phyloP scores from a whole-genome alignment of 2,113 vertebrate genomes.

The Okapia johnstoni region DNA sequence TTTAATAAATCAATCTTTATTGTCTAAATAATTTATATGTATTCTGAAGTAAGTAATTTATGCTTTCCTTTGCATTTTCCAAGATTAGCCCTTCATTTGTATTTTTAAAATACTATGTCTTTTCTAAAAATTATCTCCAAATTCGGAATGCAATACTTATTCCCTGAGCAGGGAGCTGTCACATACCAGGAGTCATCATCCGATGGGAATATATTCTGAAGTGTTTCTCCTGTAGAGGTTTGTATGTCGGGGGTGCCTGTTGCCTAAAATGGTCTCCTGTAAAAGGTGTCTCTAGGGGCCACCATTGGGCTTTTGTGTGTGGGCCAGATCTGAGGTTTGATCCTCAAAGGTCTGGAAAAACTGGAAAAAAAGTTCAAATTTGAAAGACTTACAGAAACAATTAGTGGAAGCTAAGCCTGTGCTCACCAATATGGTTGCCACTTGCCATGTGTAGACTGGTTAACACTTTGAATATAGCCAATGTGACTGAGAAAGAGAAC shows the following conservation, averaged over 20 bases:
- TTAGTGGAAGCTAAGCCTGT: not conserved
- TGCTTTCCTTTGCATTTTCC: not conserved
- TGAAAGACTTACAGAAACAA: not conserved
- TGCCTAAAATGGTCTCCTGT: not conserved
- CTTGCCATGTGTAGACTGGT: not conserved
- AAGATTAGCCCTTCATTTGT: not conserved
- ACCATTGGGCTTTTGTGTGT: not conserved
- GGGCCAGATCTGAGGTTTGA: not conserved
- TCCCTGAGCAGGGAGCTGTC: not conserved
- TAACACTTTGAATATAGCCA: not conserved
- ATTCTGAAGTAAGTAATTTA: not conserved
- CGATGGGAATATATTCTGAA: not conserved
- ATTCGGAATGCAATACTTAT: not conserved
- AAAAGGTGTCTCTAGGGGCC: not conserved
- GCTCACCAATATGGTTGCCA: accelerated
- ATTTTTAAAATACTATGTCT: conserved; percentile 15
- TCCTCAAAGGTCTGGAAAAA: not conserved
- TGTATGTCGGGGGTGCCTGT: not conserved
- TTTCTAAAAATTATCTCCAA: not conserved
- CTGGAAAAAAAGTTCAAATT: not conserved
- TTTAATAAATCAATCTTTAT: not conserved
- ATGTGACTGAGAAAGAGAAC: not conserved
- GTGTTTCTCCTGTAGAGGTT: not conserved
- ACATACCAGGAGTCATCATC: not conserved
- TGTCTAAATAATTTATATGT: not conserved